phyloP scores from a whole-genome alignment of 2,888 invertebrate genomes.

The Tubulanus polymorphus region DNA sequence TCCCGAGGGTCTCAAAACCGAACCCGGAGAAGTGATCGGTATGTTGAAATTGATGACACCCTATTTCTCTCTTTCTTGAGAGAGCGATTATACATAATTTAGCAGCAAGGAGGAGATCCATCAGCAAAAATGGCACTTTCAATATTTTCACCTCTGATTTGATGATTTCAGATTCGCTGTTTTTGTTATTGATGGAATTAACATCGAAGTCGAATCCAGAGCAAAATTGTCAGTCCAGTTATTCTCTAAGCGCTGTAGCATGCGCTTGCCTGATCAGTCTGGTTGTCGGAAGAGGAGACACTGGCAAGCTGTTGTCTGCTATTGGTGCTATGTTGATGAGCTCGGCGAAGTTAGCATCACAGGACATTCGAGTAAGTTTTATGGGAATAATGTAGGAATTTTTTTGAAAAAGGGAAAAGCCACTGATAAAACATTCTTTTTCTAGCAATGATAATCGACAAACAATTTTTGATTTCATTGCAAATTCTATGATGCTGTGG shows the following conservation, averaged over 20 bases:
- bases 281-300: slow-evolving; percentile 88
- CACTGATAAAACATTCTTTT: too few species aligned
- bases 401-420: neutral
- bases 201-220: slow-evolving; percentile 63
- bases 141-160: too few species aligned
- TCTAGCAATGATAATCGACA: too few species aligned
- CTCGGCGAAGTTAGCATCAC: slow-evolving; percentile 69
- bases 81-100: neutral
- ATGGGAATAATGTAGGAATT: too few species aligned
- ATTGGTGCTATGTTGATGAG: slow-evolving; percentile 85
- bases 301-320: slow-evolving; percentile 82
- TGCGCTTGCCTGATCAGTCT: slow-evolving; percentile 88
- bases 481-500: too few species aligned
- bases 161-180: slow-evolving; percentile 71
- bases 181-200: slow-evolving; percentile 77
- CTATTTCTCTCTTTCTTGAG: neutral
- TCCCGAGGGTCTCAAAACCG: slow-evolving; percentile 78
- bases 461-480: too few species aligned
- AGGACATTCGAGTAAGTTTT: slow-evolving; percentile 66
- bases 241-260: slow-evolving; percentile 75
- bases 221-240: slow-evolving; percentile 52
- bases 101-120: neutral
- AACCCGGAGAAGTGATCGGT: slow-evolving; percentile 73
- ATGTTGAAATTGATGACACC: slow-evolving; percentile 22
- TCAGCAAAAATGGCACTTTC: neutral